Percentiles rank a stretch among this genome's conserved stretches.
These are phyloP conservation scores for Scatophagus argus DNA, from an alignment of 2,113 vertebrate species.

Conservation along the genomic window DNA sequence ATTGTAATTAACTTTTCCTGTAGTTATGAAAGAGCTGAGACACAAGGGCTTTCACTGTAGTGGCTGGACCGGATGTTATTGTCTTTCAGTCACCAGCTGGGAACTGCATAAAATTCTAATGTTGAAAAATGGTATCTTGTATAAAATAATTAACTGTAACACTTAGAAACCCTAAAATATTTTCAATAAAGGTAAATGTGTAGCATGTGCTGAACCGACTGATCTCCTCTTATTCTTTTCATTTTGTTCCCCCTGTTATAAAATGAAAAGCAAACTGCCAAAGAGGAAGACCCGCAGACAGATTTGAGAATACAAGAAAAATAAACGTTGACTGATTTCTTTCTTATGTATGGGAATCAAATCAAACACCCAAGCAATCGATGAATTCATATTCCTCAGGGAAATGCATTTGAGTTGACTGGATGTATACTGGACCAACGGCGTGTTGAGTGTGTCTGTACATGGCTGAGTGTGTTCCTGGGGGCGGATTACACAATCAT, in stretches of 20 bases:
- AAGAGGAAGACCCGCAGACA: constrained; percentile 13
- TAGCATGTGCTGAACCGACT: background rate
- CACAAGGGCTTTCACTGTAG: background rate
- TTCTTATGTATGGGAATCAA: constrained; percentile 31
- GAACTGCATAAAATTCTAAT: constrained; percentile 16
- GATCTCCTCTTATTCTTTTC: background rate
- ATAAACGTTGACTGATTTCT: constrained; percentile 16
- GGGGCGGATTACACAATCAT: constrained; percentile 90
- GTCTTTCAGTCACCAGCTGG: background rate
- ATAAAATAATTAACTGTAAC: constrained; percentile 16
- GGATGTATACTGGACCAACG: constrained; percentile 29
- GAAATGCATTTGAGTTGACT: constrained; percentile 36
- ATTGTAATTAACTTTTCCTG: background rate
- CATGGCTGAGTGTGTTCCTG: constrained; percentile 61
- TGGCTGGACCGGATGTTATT: background rate
- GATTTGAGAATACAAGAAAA: constrained; percentile 16
- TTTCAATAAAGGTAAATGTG: constrained; percentile 7
- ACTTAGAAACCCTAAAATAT: constrained; percentile 27
- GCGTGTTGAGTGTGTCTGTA: constrained; percentile 56
- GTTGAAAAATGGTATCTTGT: constrained; percentile 1
- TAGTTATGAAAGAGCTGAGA: background rate
- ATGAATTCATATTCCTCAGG: constrained; percentile 35
- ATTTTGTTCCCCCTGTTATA: constrained; percentile 9
- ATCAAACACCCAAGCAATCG: constrained; percentile 33
- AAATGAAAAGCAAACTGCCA: constrained; percentile 19